Conservation (phyloP, 2,113 vertebrate species). For the Zosterops lateralis region DNA sequence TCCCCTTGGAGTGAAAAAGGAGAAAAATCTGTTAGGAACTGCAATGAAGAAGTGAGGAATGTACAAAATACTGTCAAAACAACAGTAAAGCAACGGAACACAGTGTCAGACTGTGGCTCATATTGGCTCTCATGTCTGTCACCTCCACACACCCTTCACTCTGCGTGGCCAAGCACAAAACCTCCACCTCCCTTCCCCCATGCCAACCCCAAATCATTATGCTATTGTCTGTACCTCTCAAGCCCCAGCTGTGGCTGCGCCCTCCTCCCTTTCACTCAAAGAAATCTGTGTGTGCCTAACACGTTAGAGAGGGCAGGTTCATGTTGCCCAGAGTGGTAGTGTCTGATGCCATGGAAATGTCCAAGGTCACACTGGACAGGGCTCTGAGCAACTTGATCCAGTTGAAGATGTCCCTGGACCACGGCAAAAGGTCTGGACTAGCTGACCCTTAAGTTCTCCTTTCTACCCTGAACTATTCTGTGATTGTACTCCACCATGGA, state of each 20-base stretch:
- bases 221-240: background rate
- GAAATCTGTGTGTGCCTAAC: background rate
- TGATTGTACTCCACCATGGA: background rate
- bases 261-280: background rate
- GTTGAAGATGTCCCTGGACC: background rate
- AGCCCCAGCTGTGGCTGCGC: fast-evolving
- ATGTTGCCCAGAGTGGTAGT: background rate
- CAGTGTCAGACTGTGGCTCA: background rate
- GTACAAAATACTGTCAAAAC: background rate
- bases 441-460: background rate
- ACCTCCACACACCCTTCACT: background rate
- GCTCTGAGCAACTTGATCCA: background rate
- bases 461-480: background rate
- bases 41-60: background rate
- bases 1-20: background rate
- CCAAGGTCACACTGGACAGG: too few species aligned
- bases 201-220: background rate
- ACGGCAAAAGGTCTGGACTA: background rate
- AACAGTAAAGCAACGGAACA: background rate
- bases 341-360: background rate
- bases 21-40: background rate
- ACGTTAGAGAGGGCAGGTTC: fast-evolving
- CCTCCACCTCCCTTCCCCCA: background rate
- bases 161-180: background rate
- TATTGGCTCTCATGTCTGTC: background rate